A percentile compares a stretch with the other conserved stretches of the same genome.
These are phyloP conservation scores for Porites australiensis DNA, from an alignment of 64 coral and sea anemone genomes.

Conservation along the genomic window DNA sequence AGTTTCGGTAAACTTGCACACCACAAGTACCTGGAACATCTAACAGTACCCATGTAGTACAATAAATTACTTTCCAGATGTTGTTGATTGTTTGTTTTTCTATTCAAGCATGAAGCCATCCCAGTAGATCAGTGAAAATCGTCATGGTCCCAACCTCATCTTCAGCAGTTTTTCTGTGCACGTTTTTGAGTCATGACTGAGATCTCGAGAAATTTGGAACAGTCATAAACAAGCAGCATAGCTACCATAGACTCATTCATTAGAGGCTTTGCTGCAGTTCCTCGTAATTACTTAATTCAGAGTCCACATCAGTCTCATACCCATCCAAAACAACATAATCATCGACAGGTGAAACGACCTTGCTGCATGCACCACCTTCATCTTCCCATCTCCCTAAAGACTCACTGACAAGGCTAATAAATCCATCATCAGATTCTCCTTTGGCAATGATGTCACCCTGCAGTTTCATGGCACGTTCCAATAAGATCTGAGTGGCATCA, in stretches of 20 bases:
- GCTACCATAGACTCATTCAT: not conserved
- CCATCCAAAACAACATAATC: slow-evolving; percentile 85
- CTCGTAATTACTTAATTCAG: slow-evolving; percentile 14
- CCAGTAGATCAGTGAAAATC: no score
- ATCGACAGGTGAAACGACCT: not conserved
- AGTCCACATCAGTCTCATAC: slow-evolving; percentile 87
- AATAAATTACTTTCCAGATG: no score
- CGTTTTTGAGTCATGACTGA: no score
- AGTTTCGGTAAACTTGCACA: no score
- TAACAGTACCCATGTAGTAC: no score
- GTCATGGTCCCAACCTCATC: no score
- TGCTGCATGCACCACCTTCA: slow-evolving; percentile 36
- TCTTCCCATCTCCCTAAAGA: slow-evolving; percentile 34
- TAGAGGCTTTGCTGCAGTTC: not conserved
- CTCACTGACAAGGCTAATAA: not conserved
- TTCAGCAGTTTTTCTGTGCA: no score
- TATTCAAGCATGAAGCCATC: no score
- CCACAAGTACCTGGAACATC: no score
- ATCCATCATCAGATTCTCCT: not conserved
- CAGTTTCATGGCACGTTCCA: not conserved
- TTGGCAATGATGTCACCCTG: not conserved
- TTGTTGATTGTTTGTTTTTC: no score
- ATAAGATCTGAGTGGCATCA: not conserved
- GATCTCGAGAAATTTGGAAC: no score
- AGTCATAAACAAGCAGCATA: no score